A percentile compares a stretch with the other conserved stretches of the same genome.
These are phyloP conservation scores for Strix aluco DNA, from an alignment of 2,113 vertebrate species.

Conservation along the genomic window DNA sequence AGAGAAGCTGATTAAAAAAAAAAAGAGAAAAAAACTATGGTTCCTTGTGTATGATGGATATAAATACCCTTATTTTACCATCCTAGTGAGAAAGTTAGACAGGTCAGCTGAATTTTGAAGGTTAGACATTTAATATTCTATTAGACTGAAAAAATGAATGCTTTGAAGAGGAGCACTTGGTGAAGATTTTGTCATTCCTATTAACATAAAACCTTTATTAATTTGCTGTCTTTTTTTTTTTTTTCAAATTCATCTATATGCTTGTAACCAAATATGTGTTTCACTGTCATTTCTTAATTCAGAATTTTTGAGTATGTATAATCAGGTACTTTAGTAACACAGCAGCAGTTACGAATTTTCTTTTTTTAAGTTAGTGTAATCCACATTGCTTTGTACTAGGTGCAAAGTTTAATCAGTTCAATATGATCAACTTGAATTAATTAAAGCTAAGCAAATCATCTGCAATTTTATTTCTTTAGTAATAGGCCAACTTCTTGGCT, in stretches of 20 bases:
- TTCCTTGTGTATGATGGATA: neutral
- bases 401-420: constrained; percentile 18
- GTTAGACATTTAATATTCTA: neutral
- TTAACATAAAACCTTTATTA: neutral
- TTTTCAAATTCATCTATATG: neutral
- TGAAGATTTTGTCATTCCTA: neutral
- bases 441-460: neutral
- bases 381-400: neutral
- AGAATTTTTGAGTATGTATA: neutral
- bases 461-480: constrained; percentile 19
- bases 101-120: neutral
- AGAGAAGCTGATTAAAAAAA: neutral
- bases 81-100: neutral
- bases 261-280: neutral
- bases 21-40: neutral
- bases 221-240: neutral
- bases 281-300: neutral
- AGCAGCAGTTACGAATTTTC: neutral
- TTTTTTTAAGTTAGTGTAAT: neutral
- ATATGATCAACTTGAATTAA: constrained; percentile 9
- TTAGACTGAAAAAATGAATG: neutral
- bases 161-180: neutral
- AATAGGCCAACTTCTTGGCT: neutral
- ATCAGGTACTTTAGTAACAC: neutral
- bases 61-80: neutral